These are phyloP conservation scores for Malacoraja senta DNA, from an alignment of 2,797 vertebrate genomes.

Conservation along the genomic window DNA sequence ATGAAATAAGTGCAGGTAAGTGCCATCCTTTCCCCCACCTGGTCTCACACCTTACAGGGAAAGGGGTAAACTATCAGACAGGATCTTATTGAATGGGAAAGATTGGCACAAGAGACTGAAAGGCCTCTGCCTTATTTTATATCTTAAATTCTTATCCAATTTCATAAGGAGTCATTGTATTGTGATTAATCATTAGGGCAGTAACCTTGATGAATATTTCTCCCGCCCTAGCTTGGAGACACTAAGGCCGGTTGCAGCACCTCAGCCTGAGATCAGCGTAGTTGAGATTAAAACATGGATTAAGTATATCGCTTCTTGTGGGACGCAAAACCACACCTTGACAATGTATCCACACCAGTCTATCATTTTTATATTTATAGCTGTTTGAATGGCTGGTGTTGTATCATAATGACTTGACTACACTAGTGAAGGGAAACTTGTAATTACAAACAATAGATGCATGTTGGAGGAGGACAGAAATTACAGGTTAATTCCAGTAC, in stretches of 20 bases:
- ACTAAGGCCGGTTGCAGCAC: background rate
- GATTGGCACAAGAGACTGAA: too few relatives aligned
- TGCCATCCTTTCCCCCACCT: too few relatives aligned
- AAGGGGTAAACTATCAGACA: too few relatives aligned
- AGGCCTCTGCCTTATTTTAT: too few relatives aligned
- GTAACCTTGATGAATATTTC: background rate
- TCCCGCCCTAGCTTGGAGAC: constrained; percentile 2
- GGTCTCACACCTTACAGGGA: too few relatives aligned
- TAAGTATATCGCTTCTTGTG: background rate
- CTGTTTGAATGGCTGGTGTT: constrained; percentile 27
- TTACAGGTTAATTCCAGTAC: constrained; percentile 32
- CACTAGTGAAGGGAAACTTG: background rate
- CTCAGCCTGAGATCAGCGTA: background rate
- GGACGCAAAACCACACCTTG: background rate
- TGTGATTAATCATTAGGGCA: background rate
- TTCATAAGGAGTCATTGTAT: background rate
- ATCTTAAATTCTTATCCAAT: too few relatives aligned
- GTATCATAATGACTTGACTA: background rate
- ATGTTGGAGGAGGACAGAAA: constrained; percentile 30
- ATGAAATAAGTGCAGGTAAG: too few relatives aligned
- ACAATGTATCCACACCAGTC: background rate
- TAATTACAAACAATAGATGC: constrained; percentile 25
- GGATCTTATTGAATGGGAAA: too few relatives aligned
- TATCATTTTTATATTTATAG: constrained; percentile 33
- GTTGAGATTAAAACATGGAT: background rate